Evolutionary conservation across 2,888 invertebrate genomes (phyloP).

Genomic region (Petrophora chlorosata): DNA sequence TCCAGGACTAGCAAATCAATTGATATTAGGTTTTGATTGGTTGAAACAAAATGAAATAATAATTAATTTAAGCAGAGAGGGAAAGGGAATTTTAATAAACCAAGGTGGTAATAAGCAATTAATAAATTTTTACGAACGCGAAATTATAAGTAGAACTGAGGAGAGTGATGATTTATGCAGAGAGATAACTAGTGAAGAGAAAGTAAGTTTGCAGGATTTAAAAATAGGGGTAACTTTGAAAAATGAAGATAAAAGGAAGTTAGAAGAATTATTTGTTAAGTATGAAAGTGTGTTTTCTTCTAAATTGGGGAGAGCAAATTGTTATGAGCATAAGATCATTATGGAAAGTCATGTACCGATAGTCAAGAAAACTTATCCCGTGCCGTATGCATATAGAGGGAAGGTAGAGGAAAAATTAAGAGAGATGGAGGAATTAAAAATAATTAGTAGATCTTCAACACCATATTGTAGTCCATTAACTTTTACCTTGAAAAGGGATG

Average conservation of each 20-base stretch:
- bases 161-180: too few relatives aligned
- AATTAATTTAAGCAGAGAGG: background rate
- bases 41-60: background rate
- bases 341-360: slow-evolving; percentile 25
- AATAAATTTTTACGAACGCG: background rate
- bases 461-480: slow-evolving; percentile 37
- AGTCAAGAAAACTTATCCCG: slow-evolving; percentile 29
- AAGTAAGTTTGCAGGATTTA: too few relatives aligned
- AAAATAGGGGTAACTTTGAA: background rate
- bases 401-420: slow-evolving; percentile 28
- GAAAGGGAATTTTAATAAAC: background rate
- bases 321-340: slow-evolving; percentile 33
- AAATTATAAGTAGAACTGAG: background rate
- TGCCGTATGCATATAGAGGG: slow-evolving; percentile 34
- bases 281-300: slow-evolving; percentile 3
- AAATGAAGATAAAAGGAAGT: background rate
- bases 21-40: slow-evolving; percentile 11
- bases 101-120: background rate
- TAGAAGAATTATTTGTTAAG: background rate
- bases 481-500: slow-evolving; percentile 19
- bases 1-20: background rate
- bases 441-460: slow-evolving; percentile 24
- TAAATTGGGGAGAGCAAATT: slow-evolving; percentile 26
- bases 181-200: background rate
- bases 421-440: slow-evolving; percentile 29